Evolutionary conservation across 2,888 invertebrate genomes (phyloP).

Genomic region (Venusia cambrica): DNA sequence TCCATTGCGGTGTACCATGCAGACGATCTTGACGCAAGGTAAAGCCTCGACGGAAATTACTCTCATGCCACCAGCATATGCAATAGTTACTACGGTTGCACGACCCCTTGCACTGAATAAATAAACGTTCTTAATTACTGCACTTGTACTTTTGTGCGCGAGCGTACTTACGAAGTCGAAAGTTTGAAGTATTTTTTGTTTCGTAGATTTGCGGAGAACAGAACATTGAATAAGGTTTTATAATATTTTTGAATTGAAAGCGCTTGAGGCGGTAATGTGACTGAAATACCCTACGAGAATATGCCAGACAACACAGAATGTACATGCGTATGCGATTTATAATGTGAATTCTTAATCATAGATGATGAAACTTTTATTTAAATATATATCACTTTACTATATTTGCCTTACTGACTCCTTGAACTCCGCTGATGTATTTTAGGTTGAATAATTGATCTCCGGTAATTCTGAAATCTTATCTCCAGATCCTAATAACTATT

Average conservation of each 20-base stretch:
- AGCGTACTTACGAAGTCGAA: slow-evolving; percentile 18
- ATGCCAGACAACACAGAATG: no score
- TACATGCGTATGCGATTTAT: no score
- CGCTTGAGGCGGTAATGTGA: no score
- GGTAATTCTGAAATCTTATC: no score
- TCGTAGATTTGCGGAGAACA: slow-evolving; percentile 14
- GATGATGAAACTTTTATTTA: no score
- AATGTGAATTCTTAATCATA: no score
- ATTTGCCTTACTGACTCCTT: no score
- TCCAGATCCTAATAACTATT: no score
- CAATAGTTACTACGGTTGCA: slow-evolving; percentile 16
- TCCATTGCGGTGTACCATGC: slow-evolving; percentile 2
- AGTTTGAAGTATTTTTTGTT: slow-evolving; percentile 5
- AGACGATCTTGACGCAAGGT: slow-evolving; percentile 15
- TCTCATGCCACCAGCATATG: slow-evolving; percentile 17
- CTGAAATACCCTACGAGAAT: no score
- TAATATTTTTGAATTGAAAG: slow-evolving; percentile 1
- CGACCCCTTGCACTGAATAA: slow-evolving; percentile 37
- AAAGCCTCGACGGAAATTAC: slow-evolving; percentile 36
- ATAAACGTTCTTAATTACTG: slow-evolving; percentile 37
- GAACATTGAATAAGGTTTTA: slow-evolving; percentile 5
- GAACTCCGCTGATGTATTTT: no score
- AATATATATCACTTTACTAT: no score
- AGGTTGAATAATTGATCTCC: no score
- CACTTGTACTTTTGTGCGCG: slow-evolving; percentile 26